Percentiles rank a stretch among this genome's conserved stretches.
These are phyloP conservation scores for Hyperoplus immaculatus DNA, from an alignment of 2,797 vertebrate genomes.

Conservation along the genomic window DNA sequence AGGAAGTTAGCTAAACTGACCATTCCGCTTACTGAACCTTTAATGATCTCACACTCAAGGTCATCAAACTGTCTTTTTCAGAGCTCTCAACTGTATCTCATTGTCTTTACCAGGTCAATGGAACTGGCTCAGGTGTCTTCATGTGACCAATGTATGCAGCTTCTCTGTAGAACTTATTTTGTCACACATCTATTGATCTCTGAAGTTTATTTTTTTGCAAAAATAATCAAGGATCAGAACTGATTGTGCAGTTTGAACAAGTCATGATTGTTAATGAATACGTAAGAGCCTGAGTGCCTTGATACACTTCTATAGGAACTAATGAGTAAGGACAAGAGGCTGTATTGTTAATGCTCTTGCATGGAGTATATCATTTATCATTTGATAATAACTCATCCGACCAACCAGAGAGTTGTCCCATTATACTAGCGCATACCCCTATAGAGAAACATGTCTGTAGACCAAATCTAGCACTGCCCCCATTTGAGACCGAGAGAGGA, in stretches of 20 bases:
- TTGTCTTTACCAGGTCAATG: background rate
- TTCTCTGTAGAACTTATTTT: background rate
- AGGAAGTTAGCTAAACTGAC: no score
- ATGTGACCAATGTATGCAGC: background rate
- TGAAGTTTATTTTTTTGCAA: background rate
- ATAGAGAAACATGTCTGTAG: background rate
- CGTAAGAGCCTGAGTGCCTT: background rate
- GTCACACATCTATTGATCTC: background rate
- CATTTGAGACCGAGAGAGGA: background rate
- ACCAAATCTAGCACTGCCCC: background rate
- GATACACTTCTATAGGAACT: background rate
- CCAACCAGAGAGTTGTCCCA: background rate
- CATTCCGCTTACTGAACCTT: no score
- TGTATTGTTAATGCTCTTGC: background rate
- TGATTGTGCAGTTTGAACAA: constrained; percentile 1
- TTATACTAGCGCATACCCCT: background rate
- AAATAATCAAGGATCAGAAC: background rate
- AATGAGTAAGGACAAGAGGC: background rate
- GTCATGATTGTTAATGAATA: constrained; percentile 11
- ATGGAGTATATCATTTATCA: background rate
- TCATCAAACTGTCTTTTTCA: background rate
- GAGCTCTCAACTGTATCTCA: background rate
- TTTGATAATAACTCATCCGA: constrained; percentile 1
- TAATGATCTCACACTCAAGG: constrained; percentile 11
- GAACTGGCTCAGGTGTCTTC: background rate